These are phyloP conservation scores for Oryzias celebensis DNA, from an alignment of 2,113 vertebrate species.

Conservation along the genomic window DNA sequence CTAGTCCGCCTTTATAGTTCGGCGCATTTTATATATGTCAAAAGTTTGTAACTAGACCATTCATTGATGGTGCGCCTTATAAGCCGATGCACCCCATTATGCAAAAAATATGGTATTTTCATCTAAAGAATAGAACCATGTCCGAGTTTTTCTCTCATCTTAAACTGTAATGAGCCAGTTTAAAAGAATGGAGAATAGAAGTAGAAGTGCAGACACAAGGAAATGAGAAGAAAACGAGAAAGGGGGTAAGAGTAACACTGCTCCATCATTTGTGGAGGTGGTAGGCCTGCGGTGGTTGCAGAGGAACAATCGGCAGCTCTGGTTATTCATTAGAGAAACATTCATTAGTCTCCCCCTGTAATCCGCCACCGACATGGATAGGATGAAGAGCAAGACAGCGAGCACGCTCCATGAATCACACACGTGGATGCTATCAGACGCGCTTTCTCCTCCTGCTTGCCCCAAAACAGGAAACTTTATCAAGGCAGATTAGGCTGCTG, in stretches of 20 bases:
- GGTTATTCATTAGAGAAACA: constrained; percentile 57
- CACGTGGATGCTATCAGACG: constrained; percentile 27
- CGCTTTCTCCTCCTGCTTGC: constrained; percentile 11
- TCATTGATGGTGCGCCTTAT: too few relatives aligned
- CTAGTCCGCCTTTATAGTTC: too few relatives aligned
- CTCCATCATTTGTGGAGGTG: constrained; percentile 56
- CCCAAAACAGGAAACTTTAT: constrained; percentile 33
- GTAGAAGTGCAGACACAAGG: constrained; percentile 19
- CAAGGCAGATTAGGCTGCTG: constrained; percentile 14
- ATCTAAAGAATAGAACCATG: constrained; percentile 12
- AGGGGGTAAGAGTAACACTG: constrained; percentile 24
- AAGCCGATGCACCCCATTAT: too few relatives aligned
- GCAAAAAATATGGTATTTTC: neutral
- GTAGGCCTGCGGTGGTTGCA: constrained; percentile 16
- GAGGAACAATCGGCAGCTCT: constrained; percentile 35
- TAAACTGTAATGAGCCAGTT: constrained; percentile 46
- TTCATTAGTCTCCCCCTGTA: constrained; percentile 56
- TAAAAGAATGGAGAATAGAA: constrained; percentile 24
- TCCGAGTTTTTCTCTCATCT: constrained; percentile 46
- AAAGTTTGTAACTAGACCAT: too few relatives aligned
- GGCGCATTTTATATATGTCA: too few relatives aligned
- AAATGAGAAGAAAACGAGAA: constrained; percentile 15
- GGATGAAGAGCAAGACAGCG: constrained; percentile 40
- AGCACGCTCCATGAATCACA: constrained; percentile 51
- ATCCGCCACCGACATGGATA: constrained; percentile 43